phyloP scores from a whole-genome alignment of 1,140 invertebrate genomes.

The Agrilus planipennis region DNA sequence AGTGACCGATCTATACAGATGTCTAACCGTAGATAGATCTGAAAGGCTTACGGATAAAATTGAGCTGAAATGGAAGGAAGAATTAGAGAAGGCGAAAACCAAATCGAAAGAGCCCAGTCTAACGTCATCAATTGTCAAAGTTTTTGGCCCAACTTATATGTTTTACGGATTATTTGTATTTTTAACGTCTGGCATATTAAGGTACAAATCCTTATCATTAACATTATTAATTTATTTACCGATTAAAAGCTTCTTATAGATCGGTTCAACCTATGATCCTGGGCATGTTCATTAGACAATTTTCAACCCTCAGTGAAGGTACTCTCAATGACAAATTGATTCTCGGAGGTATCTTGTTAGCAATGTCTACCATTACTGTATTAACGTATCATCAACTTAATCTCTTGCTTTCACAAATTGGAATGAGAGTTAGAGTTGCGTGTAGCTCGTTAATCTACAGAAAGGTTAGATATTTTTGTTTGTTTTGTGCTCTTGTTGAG shows the following conservation, averaged over 20 bases:
- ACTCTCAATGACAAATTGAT: conserved; percentile 33
- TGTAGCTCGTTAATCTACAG: conserved; percentile 42
- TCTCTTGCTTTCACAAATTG: conserved; percentile 35
- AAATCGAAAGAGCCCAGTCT: conserved; percentile 33
- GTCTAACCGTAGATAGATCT: too few relatives aligned
- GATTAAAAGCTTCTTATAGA: conserved; percentile 12
- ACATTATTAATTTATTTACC: neutral
- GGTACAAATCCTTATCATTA: conserved; percentile 11
- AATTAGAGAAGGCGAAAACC: conserved; percentile 32
- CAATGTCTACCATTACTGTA: conserved; percentile 31
- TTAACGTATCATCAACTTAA: conserved; percentile 34
- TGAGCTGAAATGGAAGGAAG: conserved; percentile 41
- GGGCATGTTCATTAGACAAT: conserved; percentile 36
- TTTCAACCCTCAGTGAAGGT: conserved; percentile 31
- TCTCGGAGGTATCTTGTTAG: conserved; percentile 35
- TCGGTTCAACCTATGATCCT: conserved; percentile 22
- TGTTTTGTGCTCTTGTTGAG: too few relatives aligned
- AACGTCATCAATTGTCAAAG: conserved; percentile 30
- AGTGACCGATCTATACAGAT: too few relatives aligned
- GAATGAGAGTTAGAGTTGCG: conserved; percentile 42
- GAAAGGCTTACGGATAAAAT: too few relatives aligned
- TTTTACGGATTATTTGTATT: conserved; percentile 25
- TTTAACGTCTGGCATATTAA: conserved; percentile 23
- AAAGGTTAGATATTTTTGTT: too few relatives aligned
- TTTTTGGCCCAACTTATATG: conserved; percentile 27